Percentiles rank a stretch among this genome's conserved stretches.
These are phyloP conservation scores for Neosilurus hyrtlii DNA, from an alignment of 2,797 vertebrate species.

Conservation along the genomic window DNA sequence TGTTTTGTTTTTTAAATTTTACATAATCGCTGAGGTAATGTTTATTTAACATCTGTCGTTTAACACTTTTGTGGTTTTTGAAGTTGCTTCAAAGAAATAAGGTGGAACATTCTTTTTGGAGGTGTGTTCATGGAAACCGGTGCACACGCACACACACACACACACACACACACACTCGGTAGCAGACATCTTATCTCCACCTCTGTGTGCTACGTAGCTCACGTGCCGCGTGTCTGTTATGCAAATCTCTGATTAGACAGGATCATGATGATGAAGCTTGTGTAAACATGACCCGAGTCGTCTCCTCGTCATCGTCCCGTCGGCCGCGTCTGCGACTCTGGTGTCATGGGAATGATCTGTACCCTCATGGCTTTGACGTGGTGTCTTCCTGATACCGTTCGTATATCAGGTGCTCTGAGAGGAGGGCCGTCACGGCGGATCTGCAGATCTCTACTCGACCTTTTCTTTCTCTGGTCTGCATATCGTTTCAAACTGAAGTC, in stretches of 20 bases:
- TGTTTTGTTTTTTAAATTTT: too few species aligned
- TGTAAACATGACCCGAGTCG: neutral
- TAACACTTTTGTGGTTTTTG: too few species aligned
- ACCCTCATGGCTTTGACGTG: neutral
- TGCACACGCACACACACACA: neutral
- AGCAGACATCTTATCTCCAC: slow-evolving; percentile 24
- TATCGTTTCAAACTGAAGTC: neutral
- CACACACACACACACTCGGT: slow-evolving; percentile 28
- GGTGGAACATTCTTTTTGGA: too few species aligned
- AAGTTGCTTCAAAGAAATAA: too few species aligned
- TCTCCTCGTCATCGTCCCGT: neutral
- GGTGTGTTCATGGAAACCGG: too few species aligned
- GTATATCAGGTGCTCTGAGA: neutral
- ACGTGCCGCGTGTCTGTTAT: slow-evolving; percentile 15
- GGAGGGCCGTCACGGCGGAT: neutral
- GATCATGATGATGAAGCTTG: neutral
- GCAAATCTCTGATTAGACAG: slow-evolving; percentile 38
- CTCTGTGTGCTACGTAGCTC: slow-evolving; percentile 22
- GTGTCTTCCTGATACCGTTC: neutral
- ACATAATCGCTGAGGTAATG: too few species aligned
- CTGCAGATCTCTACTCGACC: neutral
- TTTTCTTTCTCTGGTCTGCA: neutral
- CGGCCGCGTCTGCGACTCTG: neutral
- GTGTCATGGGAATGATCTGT: neutral
- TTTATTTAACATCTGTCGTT: too few species aligned